Evolutionary conservation across 37 sponge, comb jelly and placozoan genomes (phyloP), one percentile per base, ranked within the genome.

Genomic region (Lycopodina hypogea): DNA sequence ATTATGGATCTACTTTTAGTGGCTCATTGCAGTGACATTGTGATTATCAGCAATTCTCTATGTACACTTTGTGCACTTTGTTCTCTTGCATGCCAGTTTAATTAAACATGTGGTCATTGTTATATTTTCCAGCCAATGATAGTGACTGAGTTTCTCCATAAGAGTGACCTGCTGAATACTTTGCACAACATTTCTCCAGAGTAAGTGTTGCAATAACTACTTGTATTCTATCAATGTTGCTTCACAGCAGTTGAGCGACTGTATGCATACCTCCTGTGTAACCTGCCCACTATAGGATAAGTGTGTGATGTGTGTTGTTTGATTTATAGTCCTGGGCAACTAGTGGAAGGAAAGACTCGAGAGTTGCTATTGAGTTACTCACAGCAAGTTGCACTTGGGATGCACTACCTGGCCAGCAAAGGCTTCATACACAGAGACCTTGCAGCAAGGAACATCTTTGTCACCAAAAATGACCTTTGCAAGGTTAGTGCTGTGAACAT

Each of bases 371-470:
- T 83, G 37, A 74, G 70, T 30, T 89, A 65, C 71, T 79, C 65
- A 30, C 82, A 82, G 71, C 89, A 89, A 59, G 83, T 89, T 34
- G 75, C 84, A 21, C 78, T 79, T 1, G 89, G 89, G 12, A 89
- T 89, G 89, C 80, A 83, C n/a, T 83, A 89, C 71, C 78, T 89
- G 51, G 72, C 89, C 39, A 74, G 62, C 73, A 89, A 75, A 58
- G 79, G 84, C 1, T 89, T 83, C 56, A 79, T 89, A 60, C 89
- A 89, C 89, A 89, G 84, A 74, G 89, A 89, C 56, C 67, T 89
- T 40, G 89, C 89, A 41, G 89, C 89, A 19, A 89, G 89, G 71
- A 89, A 89, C 58, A 79, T 89, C 74, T 73, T 89, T 35, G 80
- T 89, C 37, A 72, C 80, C 1, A 58, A 83, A 40, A 42, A 78